Conservation (phyloP, 2,797 vertebrate species). For the Gobionotothen gibberifrons region DNA sequence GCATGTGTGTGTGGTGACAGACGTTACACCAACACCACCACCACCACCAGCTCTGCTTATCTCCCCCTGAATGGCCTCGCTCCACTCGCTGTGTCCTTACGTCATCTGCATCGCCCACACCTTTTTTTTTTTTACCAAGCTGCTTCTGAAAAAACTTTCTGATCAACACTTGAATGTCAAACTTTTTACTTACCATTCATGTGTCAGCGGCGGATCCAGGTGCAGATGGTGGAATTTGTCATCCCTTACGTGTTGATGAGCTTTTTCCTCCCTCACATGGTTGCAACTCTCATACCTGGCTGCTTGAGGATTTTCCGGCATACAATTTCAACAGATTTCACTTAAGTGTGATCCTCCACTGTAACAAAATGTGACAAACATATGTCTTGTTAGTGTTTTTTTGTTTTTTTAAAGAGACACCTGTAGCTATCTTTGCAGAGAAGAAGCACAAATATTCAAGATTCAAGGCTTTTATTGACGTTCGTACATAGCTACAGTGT, state of each 20-base stretch:
- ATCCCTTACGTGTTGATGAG: slow-evolving; percentile 66
- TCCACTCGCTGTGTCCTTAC: slow-evolving; percentile 21
- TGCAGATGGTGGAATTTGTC: slow-evolving; percentile 67
- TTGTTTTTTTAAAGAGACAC: slow-evolving; percentile 41
- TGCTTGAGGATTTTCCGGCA: slow-evolving; percentile 66
- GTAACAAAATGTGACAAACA: slow-evolving; percentile 64
- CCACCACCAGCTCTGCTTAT: slow-evolving; percentile 54
- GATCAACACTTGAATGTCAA: slow-evolving; percentile 10
- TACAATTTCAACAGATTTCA: slow-evolving; percentile 60
- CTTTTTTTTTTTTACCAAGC: neutral
- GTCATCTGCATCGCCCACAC: slow-evolving; percentile 16
- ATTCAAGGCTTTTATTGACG: no score
- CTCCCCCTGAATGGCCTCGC: slow-evolving; percentile 48
- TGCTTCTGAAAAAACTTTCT: slow-evolving; percentile 24
- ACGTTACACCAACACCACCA: slow-evolving; percentile 51
- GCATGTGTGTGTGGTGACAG: slow-evolving; percentile 63
- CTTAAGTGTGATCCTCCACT: slow-evolving; percentile 48
- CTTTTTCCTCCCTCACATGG: slow-evolving; percentile 51
- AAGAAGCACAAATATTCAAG: slow-evolving; percentile 7
- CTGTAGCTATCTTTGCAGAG: slow-evolving; percentile 47
- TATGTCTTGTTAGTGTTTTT: slow-evolving; percentile 53
- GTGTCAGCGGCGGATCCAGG: slow-evolving; percentile 9
- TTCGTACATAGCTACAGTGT: no score
- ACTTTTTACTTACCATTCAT: slow-evolving; percentile 32
- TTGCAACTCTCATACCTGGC: slow-evolving; percentile 58